Evolutionary conservation across 1,140 invertebrate species (phyloP).

Genomic region (Temnothorax longispinosus): DNA sequence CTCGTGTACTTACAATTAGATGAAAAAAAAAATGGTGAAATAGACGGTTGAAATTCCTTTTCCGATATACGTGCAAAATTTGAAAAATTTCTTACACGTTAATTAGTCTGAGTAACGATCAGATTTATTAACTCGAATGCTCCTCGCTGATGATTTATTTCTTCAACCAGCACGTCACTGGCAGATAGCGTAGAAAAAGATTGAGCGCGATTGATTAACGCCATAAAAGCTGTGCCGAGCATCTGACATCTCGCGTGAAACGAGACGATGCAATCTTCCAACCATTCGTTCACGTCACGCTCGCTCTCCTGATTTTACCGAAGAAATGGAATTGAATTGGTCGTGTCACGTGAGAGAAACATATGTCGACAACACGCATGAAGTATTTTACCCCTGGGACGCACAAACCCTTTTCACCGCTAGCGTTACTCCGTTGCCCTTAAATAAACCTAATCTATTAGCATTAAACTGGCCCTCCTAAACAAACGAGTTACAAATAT

Average conservation of each 20-base stretch:
- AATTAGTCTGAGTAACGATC: background rate
- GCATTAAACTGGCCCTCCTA: background rate
- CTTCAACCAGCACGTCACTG: background rate
- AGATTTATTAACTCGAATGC: background rate
- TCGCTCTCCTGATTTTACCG: constrained; percentile 41
- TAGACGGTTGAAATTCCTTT: background rate
- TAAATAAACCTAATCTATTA: constrained; percentile 29
- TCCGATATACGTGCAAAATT: background rate
- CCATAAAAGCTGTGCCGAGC: constrained; percentile 19
- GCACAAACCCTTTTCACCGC: background rate
- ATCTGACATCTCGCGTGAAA: constrained; percentile 52
- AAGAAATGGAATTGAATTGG: constrained; percentile 49
- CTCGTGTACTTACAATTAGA: background rate
- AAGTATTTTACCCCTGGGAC: constrained; percentile 10
- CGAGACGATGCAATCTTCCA: constrained; percentile 17
- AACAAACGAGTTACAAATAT: background rate
- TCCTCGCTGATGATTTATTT: constrained; percentile 5
- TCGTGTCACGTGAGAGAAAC: constrained; percentile 41
- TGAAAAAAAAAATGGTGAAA: background rate
- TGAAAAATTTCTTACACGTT: background rate
- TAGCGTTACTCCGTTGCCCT: background rate
- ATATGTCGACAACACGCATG: constrained; percentile 12
- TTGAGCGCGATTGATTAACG: constrained; percentile 33
- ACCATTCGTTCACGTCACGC: constrained; percentile 33
- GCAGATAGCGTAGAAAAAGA: background rate